Evolutionary conservation across 2,888 invertebrate genomes (phyloP), one percentile per base, ranked within the genome.

Genomic region (Morpho deidamia): DNA sequence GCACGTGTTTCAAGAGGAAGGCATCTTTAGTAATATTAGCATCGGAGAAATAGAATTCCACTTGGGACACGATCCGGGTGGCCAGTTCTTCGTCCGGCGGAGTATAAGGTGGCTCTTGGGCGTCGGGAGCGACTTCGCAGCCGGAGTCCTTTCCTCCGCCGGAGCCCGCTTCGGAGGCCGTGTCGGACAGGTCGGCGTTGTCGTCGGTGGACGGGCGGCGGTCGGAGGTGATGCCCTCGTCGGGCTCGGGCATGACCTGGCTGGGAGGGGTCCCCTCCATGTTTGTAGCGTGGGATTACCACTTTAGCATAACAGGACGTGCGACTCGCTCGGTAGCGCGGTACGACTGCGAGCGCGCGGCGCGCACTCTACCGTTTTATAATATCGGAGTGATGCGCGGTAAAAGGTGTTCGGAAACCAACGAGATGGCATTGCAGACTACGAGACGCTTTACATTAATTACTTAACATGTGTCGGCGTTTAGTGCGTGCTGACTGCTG

Each of bases 1-100:
- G 93, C 14, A 98, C 97, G 77, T 98, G 98, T 78, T 99, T 99
- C 60, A 98, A 84, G 44, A 99, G 90, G 82, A 99, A 99, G 10
- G 98, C 97, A 76, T 99, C 98, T 78, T 98, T 98, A 4, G 97
- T 93, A 65, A 99, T 96, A 78, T 97, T 97, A 48, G 96, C 96
- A 74, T 99, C 97, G 58, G 97, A 97, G 84, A 99, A 98, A 83
- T 98, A 98, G 76, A 95, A 97, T 84, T 99, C 98, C 23, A 98
- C 98, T 76, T 97, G 97, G 44, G 94, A 92, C 47, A 95, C 93
- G 66, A 97, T 96, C 68, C 94, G 93, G 59, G 93, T 92, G 9
- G 95, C 92, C 35, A 96, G 81, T 65, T 96, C 96, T 5, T 95
- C 95, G 62, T 92, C 93, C 0, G 96, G 96, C 0, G 92, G 91